A percentile compares a stretch with the other conserved stretches of the same genome.
These are phyloP conservation scores for Lymantria monacha DNA, from an alignment of 2,888 invertebrate genomes.

Conservation along the genomic window DNA sequence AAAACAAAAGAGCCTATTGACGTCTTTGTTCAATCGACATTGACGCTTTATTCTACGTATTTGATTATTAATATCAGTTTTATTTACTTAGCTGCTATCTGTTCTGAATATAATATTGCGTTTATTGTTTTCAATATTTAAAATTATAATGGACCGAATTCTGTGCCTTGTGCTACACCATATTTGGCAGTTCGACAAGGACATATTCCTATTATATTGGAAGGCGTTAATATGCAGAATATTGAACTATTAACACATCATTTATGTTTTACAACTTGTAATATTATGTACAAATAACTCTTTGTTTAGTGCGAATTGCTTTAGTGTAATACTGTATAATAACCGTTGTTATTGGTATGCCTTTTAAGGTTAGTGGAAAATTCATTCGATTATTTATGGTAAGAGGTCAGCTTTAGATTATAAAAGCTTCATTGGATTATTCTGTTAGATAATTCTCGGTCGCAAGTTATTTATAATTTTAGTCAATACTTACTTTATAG, in stretches of 20 bases:
- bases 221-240: background rate
- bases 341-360: too few relatives aligned
- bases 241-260: background rate
- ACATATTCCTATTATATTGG: background rate
- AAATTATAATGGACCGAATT: background rate
- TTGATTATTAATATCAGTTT: conserved; percentile 19
- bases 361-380: too few relatives aligned
- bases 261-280: background rate
- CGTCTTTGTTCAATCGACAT: conserved; percentile 16
- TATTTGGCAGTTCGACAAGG: conserved; percentile 1
- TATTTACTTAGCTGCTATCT: conserved; percentile 17
- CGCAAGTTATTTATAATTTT: too few relatives aligned
- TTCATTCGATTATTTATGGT: too few relatives aligned
- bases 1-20: conserved; percentile 16
- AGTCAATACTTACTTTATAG: too few relatives aligned
- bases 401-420: too few relatives aligned
- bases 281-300: too few relatives aligned
- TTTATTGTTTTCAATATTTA: background rate
- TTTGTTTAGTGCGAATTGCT: too few relatives aligned
- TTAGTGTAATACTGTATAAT: too few relatives aligned
- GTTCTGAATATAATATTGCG: conserved; percentile 1
- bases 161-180: background rate
- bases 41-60: conserved; percentile 20
- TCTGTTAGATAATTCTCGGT: too few relatives aligned
- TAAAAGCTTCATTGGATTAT: too few relatives aligned